Evolutionary conservation across 2,888 invertebrate species (phyloP), one percentile per base, ranked within the genome.

Genomic region (Lepas anatifera): DNA sequence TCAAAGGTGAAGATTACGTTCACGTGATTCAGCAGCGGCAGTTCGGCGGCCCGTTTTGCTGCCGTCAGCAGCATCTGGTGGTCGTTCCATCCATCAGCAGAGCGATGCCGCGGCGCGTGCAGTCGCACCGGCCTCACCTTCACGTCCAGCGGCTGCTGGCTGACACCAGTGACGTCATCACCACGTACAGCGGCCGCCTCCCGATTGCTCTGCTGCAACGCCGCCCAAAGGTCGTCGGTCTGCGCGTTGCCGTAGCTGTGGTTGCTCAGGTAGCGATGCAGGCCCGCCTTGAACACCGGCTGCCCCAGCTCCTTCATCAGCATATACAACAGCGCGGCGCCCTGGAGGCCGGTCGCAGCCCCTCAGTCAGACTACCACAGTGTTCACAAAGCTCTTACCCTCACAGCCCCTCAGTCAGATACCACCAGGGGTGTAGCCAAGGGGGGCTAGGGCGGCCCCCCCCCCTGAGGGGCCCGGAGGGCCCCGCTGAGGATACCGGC

Each of bases 181-280:
- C 70, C 46, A 16, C 46, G 84, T 78, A 85, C 82, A 76, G 86
- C 86, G 1, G 84, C 52, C 37, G 69, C 70, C 37, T 70, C n/a
- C n/a, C n/a, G 48, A 3, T 70, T 83, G 75, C 84, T 87, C 77
- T 85, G 83, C 71, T 86, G 87, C 73, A 90, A 83, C 48, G 86
- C 85, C 67, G 84, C 82, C 95, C 95, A 95, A 0, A 95, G 83
- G 77, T 95, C 92, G 75, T 89, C 83, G 8, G 88, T 87, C 73
- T 89, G 89, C 16, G 90, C 89, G 78, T 87, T 90, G 66, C 83
- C 82, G 78, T 85, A 90, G 75, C 86, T 85, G 77, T 87, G 87
- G 63, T 83, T 83, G 73, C 83, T 86, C 71, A 91, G 81, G 78
- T 90, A 91, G 75, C 85, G 85, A 74, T 84, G 85, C 70, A 87